Evolutionary conservation across 2,797 vertebrate genomes (phyloP), one percentile per base, ranked within the genome.

Genomic region (Epinephelus awoara): DNA sequence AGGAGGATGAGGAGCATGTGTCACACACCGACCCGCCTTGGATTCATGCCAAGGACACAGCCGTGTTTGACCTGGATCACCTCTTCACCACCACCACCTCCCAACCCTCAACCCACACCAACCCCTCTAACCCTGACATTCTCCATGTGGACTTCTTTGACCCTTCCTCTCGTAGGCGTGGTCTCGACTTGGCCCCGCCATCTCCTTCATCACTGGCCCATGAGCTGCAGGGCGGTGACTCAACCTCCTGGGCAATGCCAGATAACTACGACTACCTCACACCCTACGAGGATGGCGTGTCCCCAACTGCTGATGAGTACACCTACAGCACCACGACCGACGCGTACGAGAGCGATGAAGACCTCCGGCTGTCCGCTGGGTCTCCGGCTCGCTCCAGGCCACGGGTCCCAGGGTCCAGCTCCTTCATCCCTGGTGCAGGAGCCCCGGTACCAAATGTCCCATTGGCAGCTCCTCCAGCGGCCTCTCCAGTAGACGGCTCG

Each of bases 251-350:
- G 97, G 95, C 94, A 2, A 93, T 97, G 86, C 95, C 95, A 0
- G 95, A 97, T 51, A 94, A 93, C 85, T 97, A 98, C 0, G 96
- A 98, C 18, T 97, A 98, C 93, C 96, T 97, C 91, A 97, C 97
- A 0, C 96, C 97, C 10, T 97, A 97, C 2, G 96, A 97, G 0
- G 96, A 97, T 1, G 94, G 94, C 0, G 95, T 94, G 83, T 96
- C 96, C 42, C 97, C 97, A 23, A 96, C 97, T 0, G 95, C 94
- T 0, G 96, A 97, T 0, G 94, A 97, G 4, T 96, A 95, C 76
- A 88, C 76, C 75, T 93, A 95, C 95, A 96, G 85, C 15, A 95
- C 94, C 2, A 96, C 96, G 0, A 94, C 94, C 0, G 96, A 95
- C 3, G 75, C 92, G 65, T 95, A 96, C 25, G 95, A 96, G 0